Evolutionary conservation across 2,113 vertebrate species (phyloP).

Genomic region (Charadrius vociferus): DNA sequence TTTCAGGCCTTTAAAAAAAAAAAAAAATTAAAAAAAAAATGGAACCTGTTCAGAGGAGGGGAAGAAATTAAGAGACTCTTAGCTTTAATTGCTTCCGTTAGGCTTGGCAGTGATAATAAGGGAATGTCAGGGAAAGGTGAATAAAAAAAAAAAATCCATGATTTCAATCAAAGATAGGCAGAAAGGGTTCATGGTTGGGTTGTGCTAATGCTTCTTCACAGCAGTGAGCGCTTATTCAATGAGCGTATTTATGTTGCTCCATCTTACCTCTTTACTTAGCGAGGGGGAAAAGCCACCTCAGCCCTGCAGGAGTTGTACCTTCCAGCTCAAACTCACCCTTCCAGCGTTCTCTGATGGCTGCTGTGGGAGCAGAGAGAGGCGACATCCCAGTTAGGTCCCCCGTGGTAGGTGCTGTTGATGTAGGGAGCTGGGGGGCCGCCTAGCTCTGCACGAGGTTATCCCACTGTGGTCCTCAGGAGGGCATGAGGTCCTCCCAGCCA

Average conservation of each 20-base stretch:
- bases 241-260: background rate
- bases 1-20: background rate
- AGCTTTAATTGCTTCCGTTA: conserved; percentile 67
- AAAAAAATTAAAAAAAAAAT: background rate
- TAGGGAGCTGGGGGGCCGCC: background rate
- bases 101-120: conserved; percentile 46
- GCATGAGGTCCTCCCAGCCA: background rate
- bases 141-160: background rate
- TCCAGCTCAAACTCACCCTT: background rate
- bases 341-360: accelerated
- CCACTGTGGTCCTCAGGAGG: too few relatives aligned
- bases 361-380: accelerated
- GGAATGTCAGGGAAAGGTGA: conserved; percentile 53
- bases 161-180: background rate
- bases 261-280: accelerated
- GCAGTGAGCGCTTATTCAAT: background rate
- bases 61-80: conserved; percentile 58
- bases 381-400: accelerated
- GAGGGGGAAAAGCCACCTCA: background rate
- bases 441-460: accelerated
- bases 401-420: accelerated
- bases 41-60: conserved; percentile 32
- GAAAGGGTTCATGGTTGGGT: background rate
- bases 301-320: background rate
- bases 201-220: background rate